phyloP scores from a whole-genome alignment of 2,888 invertebrate genomes.

The Oscheius onirici region DNA sequence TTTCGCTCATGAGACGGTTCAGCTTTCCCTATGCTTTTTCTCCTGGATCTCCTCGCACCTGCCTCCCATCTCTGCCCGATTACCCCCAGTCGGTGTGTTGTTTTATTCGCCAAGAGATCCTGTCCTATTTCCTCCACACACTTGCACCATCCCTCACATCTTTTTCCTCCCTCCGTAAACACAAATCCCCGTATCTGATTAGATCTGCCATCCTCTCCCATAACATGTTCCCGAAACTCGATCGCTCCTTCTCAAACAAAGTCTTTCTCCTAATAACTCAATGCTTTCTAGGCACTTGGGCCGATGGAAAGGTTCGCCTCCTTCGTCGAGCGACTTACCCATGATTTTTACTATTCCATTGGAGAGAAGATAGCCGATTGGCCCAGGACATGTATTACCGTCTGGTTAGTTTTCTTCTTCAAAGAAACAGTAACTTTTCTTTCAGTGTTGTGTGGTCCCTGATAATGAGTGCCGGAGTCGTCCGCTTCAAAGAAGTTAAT shows the following conservation, averaged over 20 bases:
- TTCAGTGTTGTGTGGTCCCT: slow-evolving; percentile 60
- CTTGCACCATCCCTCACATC: not conserved
- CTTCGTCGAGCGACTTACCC: slow-evolving; percentile 51
- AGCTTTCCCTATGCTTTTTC: too few species aligned
- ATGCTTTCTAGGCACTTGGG: slow-evolving; percentile 25
- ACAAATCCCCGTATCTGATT: slow-evolving; percentile 25
- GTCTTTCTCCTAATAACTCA: slow-evolving; percentile 14
- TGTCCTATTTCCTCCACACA: slow-evolving; percentile 5
- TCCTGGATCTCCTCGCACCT: too few species aligned
- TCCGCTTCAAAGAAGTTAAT: slow-evolving; percentile 69
- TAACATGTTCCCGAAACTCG: slow-evolving; percentile 23
- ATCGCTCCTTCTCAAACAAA: not conserved
- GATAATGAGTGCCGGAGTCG: slow-evolving; percentile 57
- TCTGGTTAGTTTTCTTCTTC: slow-evolving; percentile 46
- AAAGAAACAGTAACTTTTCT: not conserved
- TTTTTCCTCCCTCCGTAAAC: slow-evolving; percentile 6
- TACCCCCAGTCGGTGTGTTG: too few species aligned
- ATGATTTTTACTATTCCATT: slow-evolving; percentile 59
- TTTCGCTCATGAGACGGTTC: too few species aligned
- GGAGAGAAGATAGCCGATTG: slow-evolving; percentile 60
- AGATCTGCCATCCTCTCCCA: not conserved
- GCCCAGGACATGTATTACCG: slow-evolving; percentile 54
- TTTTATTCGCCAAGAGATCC: not conserved
- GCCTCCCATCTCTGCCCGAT: too few species aligned
- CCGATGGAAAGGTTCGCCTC: slow-evolving; percentile 30